Percentiles rank a stretch among this genome's conserved stretches.
phyloP scores from a whole-genome alignment of 2,113 vertebrate species.

The Cacatua alba region DNA sequence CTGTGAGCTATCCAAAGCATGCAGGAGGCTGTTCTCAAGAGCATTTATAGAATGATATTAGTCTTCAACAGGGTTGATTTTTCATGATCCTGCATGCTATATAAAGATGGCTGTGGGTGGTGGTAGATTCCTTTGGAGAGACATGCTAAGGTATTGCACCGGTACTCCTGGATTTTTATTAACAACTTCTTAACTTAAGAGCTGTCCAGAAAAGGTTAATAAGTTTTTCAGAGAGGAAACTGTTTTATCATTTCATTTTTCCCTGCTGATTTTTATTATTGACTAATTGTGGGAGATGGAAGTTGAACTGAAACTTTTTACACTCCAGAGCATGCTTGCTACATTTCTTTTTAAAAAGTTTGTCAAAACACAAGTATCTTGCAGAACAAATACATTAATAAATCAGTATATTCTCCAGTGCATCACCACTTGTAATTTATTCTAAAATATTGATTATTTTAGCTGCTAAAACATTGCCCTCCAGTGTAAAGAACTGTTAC shows the following conservation, averaged over 20 bases:
- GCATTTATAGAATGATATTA: background rate
- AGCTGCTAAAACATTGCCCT: background rate
- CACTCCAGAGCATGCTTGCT: background rate
- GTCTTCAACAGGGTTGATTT: background rate
- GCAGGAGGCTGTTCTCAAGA: background rate
- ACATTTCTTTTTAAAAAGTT: slow-evolving; percentile 1
- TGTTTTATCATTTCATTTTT: slow-evolving; percentile 70
- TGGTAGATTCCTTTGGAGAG: slow-evolving; percentile 47
- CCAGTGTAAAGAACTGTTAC: background rate
- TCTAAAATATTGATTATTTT: background rate
- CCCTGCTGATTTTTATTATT: slow-evolving; percentile 66
- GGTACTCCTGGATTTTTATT: slow-evolving; percentile 65
- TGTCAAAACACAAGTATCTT: background rate
- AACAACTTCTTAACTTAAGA: slow-evolving; percentile 83
- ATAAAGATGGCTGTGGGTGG: background rate
- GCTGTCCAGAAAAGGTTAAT: slow-evolving; percentile 70
- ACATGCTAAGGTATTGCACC: slow-evolving; percentile 63
- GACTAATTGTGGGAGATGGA: slow-evolving; percentile 44
- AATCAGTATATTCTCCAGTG: background rate
- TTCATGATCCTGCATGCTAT: background rate
- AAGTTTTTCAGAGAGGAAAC: slow-evolving; percentile 41
- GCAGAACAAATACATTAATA: background rate
- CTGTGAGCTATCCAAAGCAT: background rate
- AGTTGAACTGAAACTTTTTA: slow-evolving; percentile 50
- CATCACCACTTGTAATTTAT: background rate